Evolutionary conservation across 2,113 vertebrate species (phyloP).

Genomic region (Hemichromis elongatus): DNA sequence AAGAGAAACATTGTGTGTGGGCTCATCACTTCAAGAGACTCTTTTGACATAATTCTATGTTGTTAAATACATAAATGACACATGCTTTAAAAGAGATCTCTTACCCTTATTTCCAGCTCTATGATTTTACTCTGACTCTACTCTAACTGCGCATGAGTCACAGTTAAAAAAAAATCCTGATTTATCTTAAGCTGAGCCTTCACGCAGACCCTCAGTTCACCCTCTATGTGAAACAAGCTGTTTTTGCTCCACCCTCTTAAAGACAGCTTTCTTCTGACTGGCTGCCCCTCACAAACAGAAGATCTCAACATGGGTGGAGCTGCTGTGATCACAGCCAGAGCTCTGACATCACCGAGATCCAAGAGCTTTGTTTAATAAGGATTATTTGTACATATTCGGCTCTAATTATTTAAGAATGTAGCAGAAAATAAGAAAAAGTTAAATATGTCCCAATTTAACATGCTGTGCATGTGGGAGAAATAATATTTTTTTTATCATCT

Average conservation of each 20-base stretch:
- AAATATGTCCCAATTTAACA: not conserved
- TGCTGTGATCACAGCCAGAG: not conserved
- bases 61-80: not conserved
- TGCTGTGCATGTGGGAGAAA: not conserved
- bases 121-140: not conserved
- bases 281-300: not conserved
- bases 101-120: not conserved
- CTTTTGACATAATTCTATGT: not conserved
- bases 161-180: not conserved
- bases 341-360: fast-evolving
- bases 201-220: not conserved
- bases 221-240: not conserved
- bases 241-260: not conserved
- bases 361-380: not conserved
- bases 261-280: not conserved
- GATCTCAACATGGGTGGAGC: not conserved
- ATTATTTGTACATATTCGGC: not conserved
- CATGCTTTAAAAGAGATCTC: not conserved
- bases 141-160: not conserved
- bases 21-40: not conserved
- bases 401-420: not conserved
- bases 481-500: not conserved
- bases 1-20: not conserved
- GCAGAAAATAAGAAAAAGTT: not conserved
- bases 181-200: not conserved